A percentile compares a stretch with the other conserved stretches of the same genome.
Conservation (phyloP, 2,797 vertebrate genomes). For the Phoeniculus purpureus region DNA sequence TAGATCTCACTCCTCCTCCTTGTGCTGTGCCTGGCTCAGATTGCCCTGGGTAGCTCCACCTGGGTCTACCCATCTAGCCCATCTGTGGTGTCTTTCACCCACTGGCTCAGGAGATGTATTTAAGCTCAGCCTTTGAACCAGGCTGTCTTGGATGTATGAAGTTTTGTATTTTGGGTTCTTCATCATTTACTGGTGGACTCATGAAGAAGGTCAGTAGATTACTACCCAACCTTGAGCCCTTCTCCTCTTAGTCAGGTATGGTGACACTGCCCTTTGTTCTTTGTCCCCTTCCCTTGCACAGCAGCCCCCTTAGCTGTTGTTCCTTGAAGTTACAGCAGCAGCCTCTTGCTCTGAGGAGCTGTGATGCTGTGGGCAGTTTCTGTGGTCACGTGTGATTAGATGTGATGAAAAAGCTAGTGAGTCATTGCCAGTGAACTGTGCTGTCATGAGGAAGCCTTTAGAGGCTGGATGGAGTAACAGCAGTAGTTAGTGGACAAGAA, state of each 20-base stretch:
- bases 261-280: fast-evolving
- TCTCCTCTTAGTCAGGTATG: fast-evolving
- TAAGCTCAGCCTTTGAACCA: neutral
- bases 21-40: neutral
- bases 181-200: fast-evolving
- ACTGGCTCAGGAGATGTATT: neutral
- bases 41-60: neutral
- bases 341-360: fast-evolving
- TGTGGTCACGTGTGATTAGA: fast-evolving
- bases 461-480: neutral
- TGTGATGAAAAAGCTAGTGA: neutral
- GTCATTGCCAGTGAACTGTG: fast-evolving
- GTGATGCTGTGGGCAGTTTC: neutral
- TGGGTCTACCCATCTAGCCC: too few species aligned
- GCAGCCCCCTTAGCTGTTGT: fast-evolving
- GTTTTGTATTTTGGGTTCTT: fast-evolving
- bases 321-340: neutral
- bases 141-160: fast-evolving
- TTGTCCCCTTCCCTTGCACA: fast-evolving
- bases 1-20: neutral
- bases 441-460: fast-evolving
- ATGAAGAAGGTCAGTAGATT: too few species aligned
- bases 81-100: neutral
- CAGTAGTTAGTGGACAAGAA: neutral
- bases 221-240: fast-evolving